phyloP scores from a whole-genome alignment of 1,140 invertebrate species.

The Hypothenemus hampei region DNA sequence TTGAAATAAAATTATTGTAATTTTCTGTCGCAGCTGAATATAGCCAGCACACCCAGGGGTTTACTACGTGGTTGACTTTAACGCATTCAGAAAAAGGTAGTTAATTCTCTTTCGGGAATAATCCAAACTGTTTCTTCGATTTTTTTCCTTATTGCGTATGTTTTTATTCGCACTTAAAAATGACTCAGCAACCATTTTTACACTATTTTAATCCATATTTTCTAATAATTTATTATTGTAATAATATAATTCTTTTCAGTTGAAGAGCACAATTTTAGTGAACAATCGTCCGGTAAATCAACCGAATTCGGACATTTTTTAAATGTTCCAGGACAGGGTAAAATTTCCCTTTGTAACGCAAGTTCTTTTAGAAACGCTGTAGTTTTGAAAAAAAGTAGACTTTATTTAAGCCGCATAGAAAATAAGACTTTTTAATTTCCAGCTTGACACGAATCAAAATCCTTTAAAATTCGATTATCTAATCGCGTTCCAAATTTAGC shows the following conservation, averaged over 20 bases:
- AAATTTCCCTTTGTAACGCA: slow-evolving; percentile 29
- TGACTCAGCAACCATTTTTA: no score
- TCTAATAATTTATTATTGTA: no score
- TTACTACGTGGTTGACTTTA: slow-evolving; percentile 55
- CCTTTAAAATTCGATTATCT: no score
- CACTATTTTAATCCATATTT: no score
- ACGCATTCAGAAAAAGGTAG: slow-evolving; percentile 53
- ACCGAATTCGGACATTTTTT: slow-evolving; percentile 67
- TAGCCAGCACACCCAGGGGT: slow-evolving; percentile 51
- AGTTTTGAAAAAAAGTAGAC: neutral
- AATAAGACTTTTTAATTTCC: no score
- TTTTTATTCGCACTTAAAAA: neutral
- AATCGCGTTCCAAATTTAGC: no score
- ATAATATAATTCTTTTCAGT: slow-evolving; percentile 38
- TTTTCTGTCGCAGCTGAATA: slow-evolving; percentile 41
- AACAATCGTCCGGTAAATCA: slow-evolving; percentile 39
- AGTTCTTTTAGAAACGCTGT: neutral
- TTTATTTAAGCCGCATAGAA: no score
- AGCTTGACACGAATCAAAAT: no score
- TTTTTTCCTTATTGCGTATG: neutral
- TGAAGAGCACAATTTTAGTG: slow-evolving; percentile 32
- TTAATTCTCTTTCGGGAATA: slow-evolving; percentile 10
- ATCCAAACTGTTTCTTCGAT: neutral
- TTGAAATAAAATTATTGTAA: neutral
- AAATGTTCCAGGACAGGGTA: slow-evolving; percentile 64